phyloP scores from a whole-genome alignment of 2,113 vertebrate species.

The Seriola dumerili region DNA sequence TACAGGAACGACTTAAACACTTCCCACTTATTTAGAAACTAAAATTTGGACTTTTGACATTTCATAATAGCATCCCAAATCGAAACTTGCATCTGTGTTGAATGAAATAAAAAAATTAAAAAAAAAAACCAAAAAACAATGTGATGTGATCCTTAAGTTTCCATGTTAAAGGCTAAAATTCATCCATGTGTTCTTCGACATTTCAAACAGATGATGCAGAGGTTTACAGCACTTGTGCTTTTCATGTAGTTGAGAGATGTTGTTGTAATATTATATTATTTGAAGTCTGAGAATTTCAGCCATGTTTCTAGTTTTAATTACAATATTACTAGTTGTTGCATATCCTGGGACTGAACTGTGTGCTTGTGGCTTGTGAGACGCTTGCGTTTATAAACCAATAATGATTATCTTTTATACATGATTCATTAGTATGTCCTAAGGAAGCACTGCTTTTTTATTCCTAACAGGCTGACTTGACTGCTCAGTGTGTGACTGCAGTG shows the following conservation, averaged over 20 bases:
- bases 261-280: slow-evolving; percentile 47
- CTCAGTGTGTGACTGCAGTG: slow-evolving; percentile 65
- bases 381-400: slow-evolving; percentile 81
- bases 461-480: slow-evolving; percentile 75
- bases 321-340: slow-evolving; percentile 82
- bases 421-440: slow-evolving; percentile 85
- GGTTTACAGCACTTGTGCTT: background rate
- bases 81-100: background rate
- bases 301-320: slow-evolving; percentile 80
- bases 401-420: slow-evolving; percentile 85
- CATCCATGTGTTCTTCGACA: background rate
- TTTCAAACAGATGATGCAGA: slow-evolving; percentile 3
- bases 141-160: background rate
- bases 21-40: slow-evolving; percentile 1
- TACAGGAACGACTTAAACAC: slow-evolving; percentile 9
- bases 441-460: slow-evolving; percentile 77
- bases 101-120: background rate
- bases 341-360: slow-evolving; percentile 77
- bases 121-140: background rate
- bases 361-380: slow-evolving; percentile 77
- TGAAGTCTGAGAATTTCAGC: slow-evolving; percentile 59
- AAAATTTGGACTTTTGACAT: background rate
- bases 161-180: background rate
- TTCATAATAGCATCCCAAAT: slow-evolving; percentile 11
- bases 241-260: slow-evolving; percentile 19